Evolutionary conservation across 2,888 invertebrate species (phyloP).

Genomic region (Formica aserva): DNA sequence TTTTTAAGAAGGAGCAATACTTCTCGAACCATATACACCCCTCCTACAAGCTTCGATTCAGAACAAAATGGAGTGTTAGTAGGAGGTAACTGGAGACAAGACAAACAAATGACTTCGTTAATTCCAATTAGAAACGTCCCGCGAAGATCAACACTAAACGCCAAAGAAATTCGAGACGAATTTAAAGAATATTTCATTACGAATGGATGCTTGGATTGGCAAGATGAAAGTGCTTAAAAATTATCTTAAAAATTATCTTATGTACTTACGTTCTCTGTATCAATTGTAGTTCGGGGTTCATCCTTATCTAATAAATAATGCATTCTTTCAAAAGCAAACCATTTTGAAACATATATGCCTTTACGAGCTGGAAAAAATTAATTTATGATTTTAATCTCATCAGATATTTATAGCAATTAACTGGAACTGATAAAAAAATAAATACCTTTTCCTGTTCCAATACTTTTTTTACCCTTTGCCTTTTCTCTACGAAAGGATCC

Average conservation of each 20-base stretch:
- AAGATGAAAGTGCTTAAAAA: background rate
- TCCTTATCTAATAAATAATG: conserved; percentile 15
- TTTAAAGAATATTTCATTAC: background rate
- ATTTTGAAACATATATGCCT: conserved; percentile 24
- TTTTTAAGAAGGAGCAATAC: conserved; percentile 65
- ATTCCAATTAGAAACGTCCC: background rate
- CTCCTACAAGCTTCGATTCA: conserved; percentile 66
- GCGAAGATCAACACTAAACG: background rate
- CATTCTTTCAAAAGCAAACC: conserved; percentile 11
- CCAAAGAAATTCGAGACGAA: background rate
- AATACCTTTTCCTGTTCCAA: background rate
- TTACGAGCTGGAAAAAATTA: background rate
- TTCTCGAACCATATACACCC: conserved; percentile 61
- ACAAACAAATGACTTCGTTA: background rate
- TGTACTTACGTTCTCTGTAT: background rate
- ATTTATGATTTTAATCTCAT: background rate
- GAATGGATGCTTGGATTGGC: background rate
- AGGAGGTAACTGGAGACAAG: conserved; percentile 67
- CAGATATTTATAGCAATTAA: background rate
- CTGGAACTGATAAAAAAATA: background rate
- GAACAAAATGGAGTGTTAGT: conserved; percentile 65
- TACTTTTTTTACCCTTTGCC: background rate
- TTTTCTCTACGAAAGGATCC: background rate
- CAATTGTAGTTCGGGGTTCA: background rate
- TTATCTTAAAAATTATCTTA: background rate